Evolutionary conservation across 2,113 vertebrate genomes (phyloP), one percentile per base, ranked within the genome.

Genomic region (Morone saxatilis): DNA sequence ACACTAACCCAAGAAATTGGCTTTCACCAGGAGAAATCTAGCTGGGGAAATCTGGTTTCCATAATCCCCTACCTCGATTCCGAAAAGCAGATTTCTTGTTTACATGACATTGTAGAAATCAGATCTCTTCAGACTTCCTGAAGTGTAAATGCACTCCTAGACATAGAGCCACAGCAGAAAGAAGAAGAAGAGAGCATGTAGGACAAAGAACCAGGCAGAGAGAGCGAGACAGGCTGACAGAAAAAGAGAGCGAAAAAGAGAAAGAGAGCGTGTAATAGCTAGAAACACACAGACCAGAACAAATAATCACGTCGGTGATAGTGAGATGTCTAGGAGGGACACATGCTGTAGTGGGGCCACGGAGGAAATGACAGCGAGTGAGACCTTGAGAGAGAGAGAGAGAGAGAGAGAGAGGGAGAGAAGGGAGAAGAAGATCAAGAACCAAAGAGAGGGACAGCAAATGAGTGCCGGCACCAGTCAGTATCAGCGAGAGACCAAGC

Each of bases 391-490:
- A 13, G 5, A 25, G 10, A 4, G 5, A 60, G 36, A 67, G 12
- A 76, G 36, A n/a, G 31, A 76, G n/a, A 51, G 48, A 40, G n/a
- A 80, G 31, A 31, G n/a, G 62, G 54, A 13, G 48, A 40, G n/a
- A 80, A 31, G 31, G 31, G 31, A 47, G 43, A 45, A 45, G 25
- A 48, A 38, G 62, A 84, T 66, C 47, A 84, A 65, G 74, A 73
- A 17, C 41, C 62, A 9, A 12, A 45, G 72, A 54, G 67, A 31
- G 47, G 22, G 60, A 80, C 78, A 62, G 84, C 57, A 87, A 90
- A 87, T 88, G 65, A 83, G 87, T 74, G 80, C 63, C n/a, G 41
- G 74, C 83, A 60, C 66, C 77, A 77, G 79, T 89, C 72, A 86
- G 81, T 68, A 70, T 84, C 69, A 88, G 85, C 41, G 16, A 62